Evolutionary conservation across 2,888 invertebrate genomes (phyloP).

Genomic region (Sinodicranocentrus sp.): DNA sequence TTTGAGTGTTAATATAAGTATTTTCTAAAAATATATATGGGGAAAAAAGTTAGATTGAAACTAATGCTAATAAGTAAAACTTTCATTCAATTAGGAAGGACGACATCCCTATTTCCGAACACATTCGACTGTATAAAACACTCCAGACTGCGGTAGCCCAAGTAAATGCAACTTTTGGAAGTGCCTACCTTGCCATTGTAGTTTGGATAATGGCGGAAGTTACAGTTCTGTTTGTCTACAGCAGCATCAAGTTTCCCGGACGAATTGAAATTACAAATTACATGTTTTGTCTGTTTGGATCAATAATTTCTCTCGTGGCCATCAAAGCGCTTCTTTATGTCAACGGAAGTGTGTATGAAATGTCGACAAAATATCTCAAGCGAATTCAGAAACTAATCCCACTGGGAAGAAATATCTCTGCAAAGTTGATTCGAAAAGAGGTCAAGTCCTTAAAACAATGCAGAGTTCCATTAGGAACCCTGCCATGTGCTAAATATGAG

Average conservation of each 20-base stretch:
- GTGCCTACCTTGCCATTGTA: slow-evolving; percentile 1
- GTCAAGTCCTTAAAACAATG: slow-evolving; percentile 18
- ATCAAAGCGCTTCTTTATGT: slow-evolving; percentile 14
- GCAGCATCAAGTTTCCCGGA: slow-evolving; percentile 40
- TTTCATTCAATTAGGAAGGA: neutral
- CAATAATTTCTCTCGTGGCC: neutral
- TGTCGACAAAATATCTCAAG: slow-evolving; percentile 30
- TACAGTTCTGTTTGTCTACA: slow-evolving; percentile 8
- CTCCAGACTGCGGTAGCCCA: slow-evolving; percentile 19
- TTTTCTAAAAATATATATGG: too few relatives aligned
- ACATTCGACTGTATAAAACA: slow-evolving; percentile 17
- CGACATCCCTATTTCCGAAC: neutral
- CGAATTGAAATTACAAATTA: slow-evolving; percentile 17
- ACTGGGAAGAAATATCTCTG: neutral
- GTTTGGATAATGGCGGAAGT: neutral
- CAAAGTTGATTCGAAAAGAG: slow-evolving; percentile 17
- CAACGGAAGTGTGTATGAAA: slow-evolving; percentile 44
- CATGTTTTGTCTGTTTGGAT: neutral
- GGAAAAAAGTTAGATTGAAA: too few relatives aligned
- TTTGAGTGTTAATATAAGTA: too few relatives aligned
- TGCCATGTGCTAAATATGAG: slow-evolving; percentile 20
- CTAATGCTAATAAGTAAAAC: neutral
- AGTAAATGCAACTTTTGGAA: slow-evolving; percentile 20
- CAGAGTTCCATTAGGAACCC: slow-evolving; percentile 25
- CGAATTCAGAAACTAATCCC: slow-evolving; percentile 9